phyloP scores from a whole-genome alignment of 2,888 invertebrate species.

The Dysmachus trigonus region DNA sequence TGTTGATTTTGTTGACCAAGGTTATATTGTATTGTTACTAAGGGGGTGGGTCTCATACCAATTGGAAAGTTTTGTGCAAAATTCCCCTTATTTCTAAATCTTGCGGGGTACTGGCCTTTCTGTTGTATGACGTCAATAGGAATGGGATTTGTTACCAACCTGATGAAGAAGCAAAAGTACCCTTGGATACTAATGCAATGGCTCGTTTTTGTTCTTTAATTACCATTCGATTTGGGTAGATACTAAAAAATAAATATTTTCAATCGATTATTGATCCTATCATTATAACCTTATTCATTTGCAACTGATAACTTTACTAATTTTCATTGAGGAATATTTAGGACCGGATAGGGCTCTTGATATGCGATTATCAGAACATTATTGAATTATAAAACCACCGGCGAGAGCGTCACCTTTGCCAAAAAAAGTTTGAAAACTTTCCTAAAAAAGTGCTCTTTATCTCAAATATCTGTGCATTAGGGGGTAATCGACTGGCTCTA shows the following conservation, averaged over 20 bases:
- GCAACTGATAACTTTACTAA: background rate
- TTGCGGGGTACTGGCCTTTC: background rate
- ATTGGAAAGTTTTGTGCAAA: too few relatives aligned
- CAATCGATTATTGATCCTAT: background rate
- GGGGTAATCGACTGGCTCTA: background rate
- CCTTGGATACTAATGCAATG: background rate
- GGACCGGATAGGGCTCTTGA: background rate
- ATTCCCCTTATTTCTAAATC: background rate
- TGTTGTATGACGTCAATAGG: background rate
- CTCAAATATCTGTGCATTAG: background rate
- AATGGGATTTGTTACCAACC: background rate
- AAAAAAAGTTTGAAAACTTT: background rate
- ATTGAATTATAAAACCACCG: background rate
- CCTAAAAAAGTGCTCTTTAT: background rate
- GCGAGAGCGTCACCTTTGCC: background rate
- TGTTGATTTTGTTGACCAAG: background rate
- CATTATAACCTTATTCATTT: background rate
- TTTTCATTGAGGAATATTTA: background rate
- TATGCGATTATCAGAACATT: background rate
- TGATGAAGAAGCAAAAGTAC: background rate
- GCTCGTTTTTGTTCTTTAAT: background rate
- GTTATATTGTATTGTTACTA: background rate
- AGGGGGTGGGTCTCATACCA: background rate
- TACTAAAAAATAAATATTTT: too few relatives aligned
- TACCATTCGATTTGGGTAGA: background rate